A percentile compares a stretch with the other conserved stretches of the same genome.
phyloP scores from a whole-genome alignment of 92 coral and sea anemone species.

The Epizoanthus ramosus region DNA sequence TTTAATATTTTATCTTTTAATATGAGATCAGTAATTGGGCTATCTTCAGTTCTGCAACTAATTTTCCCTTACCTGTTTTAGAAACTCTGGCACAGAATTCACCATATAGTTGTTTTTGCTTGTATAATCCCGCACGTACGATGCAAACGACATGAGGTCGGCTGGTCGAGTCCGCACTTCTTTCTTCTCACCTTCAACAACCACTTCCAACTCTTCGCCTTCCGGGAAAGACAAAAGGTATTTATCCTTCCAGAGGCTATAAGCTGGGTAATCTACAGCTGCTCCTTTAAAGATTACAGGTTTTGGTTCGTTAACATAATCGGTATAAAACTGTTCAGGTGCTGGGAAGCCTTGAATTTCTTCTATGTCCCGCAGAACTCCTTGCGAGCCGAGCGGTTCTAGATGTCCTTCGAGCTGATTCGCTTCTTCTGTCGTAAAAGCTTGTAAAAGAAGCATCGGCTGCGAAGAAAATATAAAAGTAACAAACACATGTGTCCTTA shows the following conservation, averaged over 20 bases:
- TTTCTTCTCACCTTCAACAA: slow-evolving; percentile 82
- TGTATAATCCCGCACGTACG: slow-evolving; percentile 65
- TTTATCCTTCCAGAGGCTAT: slow-evolving; percentile 76
- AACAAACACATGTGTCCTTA: neutral
- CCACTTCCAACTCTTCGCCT: slow-evolving; percentile 61
- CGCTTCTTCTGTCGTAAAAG: slow-evolving; percentile 17
- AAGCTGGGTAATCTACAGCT: slow-evolving; percentile 82
- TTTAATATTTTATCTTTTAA: too few relatives aligned
- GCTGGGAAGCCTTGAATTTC: slow-evolving; percentile 70
- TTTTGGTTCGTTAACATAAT: slow-evolving; percentile 66
- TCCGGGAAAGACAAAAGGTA: slow-evolving; percentile 80
- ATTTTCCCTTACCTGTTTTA: slow-evolving; percentile 57
- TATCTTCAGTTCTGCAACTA: too few relatives aligned
- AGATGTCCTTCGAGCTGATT: slow-evolving; percentile 67
- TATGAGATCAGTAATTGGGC: too few relatives aligned
- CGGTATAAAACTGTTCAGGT: slow-evolving; percentile 70
- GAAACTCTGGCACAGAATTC: slow-evolving; percentile 78
- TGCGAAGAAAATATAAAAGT: neutral
- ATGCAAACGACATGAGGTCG: slow-evolving; percentile 62
- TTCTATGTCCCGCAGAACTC: slow-evolving; percentile 50
- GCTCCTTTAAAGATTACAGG: slow-evolving; percentile 84
- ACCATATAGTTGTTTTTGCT: slow-evolving; percentile 80
- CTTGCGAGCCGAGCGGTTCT: slow-evolving; percentile 78
- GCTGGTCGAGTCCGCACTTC: slow-evolving; percentile 79
- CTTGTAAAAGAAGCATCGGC: neutral